phyloP scores from a whole-genome alignment of 2,888 invertebrate genomes.

The Ormyrus nitidulus region DNA sequence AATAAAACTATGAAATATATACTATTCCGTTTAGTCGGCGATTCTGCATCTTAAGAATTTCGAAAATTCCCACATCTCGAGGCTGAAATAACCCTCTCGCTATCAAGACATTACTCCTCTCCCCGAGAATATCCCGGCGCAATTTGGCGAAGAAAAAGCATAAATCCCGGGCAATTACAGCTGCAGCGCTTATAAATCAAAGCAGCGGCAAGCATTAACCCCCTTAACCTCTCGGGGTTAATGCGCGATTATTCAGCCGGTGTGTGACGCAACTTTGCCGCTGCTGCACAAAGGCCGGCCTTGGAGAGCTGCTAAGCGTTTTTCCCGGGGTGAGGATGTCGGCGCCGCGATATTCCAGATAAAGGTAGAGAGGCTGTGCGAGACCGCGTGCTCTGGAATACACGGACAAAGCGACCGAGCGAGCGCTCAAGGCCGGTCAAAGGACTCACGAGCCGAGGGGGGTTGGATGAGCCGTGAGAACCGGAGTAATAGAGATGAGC shows the following conservation, averaged over 20 bases:
- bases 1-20: too few species aligned
- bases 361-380: not conserved
- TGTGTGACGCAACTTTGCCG: not conserved
- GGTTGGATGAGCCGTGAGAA: slow-evolving; percentile 30
- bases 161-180: slow-evolving; percentile 49
- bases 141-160: slow-evolving; percentile 37
- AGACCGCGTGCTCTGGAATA: not conserved
- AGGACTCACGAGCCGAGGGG: slow-evolving; percentile 45
- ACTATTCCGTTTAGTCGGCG: too few species aligned
- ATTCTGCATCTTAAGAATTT: too few species aligned
- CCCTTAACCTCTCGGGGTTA: too few species aligned
- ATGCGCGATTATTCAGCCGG: not conserved
- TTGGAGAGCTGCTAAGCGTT: slow-evolving; percentile 5
- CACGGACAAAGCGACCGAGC: slow-evolving; percentile 8
- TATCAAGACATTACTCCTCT: slow-evolving; percentile 44
- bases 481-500: slow-evolving; percentile 25
- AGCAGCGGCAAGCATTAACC: slow-evolving; percentile 1
- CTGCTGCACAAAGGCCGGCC: slow-evolving; percentile 27
- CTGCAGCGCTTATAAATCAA: slow-evolving; percentile 40
- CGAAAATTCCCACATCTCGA: not conserved
- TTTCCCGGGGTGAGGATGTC: not conserved
- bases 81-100: slow-evolving; percentile 35
- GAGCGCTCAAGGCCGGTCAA: slow-evolving; percentile 53
- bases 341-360: not conserved
- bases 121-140: not conserved